Evolutionary conservation across 2,888 invertebrate genomes (phyloP), one percentile per base, ranked within the genome.

Genomic region (Bimastos eiseni): DNA sequence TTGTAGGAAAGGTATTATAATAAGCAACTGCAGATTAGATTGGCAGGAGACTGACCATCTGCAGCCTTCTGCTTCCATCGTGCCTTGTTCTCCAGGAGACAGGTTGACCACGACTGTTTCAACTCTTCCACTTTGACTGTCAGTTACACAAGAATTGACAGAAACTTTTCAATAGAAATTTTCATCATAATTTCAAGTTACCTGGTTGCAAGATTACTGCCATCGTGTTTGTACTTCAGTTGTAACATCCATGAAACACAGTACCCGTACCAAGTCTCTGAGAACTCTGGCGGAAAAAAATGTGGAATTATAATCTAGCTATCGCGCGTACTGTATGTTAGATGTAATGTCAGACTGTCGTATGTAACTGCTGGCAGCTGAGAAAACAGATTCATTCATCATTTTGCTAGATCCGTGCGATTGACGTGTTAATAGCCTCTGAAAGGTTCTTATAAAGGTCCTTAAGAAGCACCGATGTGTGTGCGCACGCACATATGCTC

Each of bases 21-120:
- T 30, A 30, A n/a, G n/a, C 8, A 6, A 70, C 70, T n/a, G n/a
- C 11, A n/a, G 70, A n/a, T n/a, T 4, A 70, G 70, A 70, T n/a
- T n/a, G 17, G 70, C 8, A n/a, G 1, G 8, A 0, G 30, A 70
- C 70, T 86, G 19, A 86, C 86, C 86, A 1, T 86, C 86, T 34
- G 86, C 86, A 33, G 86, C 86, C 37, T 37, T 86, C 24, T 86
- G 86, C 19, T 86, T 86, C 86, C 86, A 86, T n/a, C 34, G 36
- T 24, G 86, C 34, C 36, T 86, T 86, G 36, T 86, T 86, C 34
- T 86, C 37, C 37, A 36, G n/a, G 19, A 86, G 86, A 37, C 86
- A 86, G 33, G 34, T 37, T 19, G 86, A 86, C 86, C 86, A 86
- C 86, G 37, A 36, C 86, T 86, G 86, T 24, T 86, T 86, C 86